phyloP scores from a whole-genome alignment of 2,113 vertebrate genomes.

The Mandrillus leucophaeus region DNA sequence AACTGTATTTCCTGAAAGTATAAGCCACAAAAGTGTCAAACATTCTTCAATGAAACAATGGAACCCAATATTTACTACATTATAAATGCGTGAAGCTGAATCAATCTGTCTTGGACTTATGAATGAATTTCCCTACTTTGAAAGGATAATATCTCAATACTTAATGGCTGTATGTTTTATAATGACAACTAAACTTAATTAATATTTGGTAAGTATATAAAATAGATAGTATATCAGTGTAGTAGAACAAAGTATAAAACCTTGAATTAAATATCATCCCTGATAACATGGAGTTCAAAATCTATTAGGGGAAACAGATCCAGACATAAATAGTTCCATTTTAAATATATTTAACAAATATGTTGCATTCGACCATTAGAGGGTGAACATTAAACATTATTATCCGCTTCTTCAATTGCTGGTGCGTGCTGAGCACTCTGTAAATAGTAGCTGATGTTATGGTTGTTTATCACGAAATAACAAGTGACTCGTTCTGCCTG shows the following conservation, averaged over 20 bases:
- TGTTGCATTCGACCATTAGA: background rate
- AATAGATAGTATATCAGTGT: too few species aligned
- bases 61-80: background rate
- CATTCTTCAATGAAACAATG: background rate
- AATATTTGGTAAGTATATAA: background rate
- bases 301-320: background rate
- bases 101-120: background rate
- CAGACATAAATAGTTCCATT: background rate
- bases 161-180: background rate
- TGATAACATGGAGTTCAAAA: background rate
- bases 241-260: background rate
- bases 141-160: background rate
- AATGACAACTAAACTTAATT: background rate
- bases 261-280: background rate
- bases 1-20: background rate
- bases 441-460: background rate
- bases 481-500: background rate
- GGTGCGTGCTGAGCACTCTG: background rate
- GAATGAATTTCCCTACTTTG: background rate
- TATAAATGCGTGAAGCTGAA: background rate
- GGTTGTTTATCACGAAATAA: background rate
- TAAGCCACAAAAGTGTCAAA: background rate
- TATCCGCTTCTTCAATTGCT: background rate
- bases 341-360: background rate
- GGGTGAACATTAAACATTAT: background rate